Evolutionary conservation across 2,113 vertebrate species (phyloP), one percentile per base, ranked within the genome.

Genomic region (Hyla sarda): DNA sequence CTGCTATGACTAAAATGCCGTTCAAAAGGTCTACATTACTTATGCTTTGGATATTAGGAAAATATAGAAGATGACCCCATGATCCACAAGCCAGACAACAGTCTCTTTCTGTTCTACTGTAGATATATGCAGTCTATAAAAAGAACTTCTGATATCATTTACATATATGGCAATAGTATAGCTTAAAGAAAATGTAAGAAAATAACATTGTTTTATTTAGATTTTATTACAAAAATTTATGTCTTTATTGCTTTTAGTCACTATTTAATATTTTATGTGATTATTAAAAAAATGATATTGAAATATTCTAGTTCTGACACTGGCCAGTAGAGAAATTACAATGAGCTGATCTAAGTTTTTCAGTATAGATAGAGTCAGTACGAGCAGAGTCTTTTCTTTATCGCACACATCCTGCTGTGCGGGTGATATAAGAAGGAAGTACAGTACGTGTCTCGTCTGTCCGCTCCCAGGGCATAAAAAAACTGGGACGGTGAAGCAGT

Each of bases 31-130:
- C 67, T 71, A 37, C 67, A 71, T 71, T 37, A 71, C 67, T 71
- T 71, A 10, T 4, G 34, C 34, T 5, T 69, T 37, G 9, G 34
- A 12, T 16, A 41, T 41, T 23, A 11, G 32, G 8, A 71, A 71
- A 71, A 71, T 71, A 71, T 71, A 71, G 67, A 69, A 19, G 32
- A 41, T 71, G 67, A 71, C 67, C 67, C 65, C 65, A 69, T 71
- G 34, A 41, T 23, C 9, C 34, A 34, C 30, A 37, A 34, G 65
- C 32, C 65, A 11, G 5, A 16, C 19, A 23, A 13, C 34, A 11
- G 67, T 71, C 67, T 11, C 67, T 71, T 10, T 41, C 19, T 41
- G 34, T 69, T 30, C 0, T 34, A 17, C 10, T 8, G 65, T 69
- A 69, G 30, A 69, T 34, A 69, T 69, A 19, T 67, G 14, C 60